Evolutionary conservation across 2,888 invertebrate genomes (phyloP), one percentile per base, ranked within the genome.

Genomic region (Agrypnus murinus): DNA sequence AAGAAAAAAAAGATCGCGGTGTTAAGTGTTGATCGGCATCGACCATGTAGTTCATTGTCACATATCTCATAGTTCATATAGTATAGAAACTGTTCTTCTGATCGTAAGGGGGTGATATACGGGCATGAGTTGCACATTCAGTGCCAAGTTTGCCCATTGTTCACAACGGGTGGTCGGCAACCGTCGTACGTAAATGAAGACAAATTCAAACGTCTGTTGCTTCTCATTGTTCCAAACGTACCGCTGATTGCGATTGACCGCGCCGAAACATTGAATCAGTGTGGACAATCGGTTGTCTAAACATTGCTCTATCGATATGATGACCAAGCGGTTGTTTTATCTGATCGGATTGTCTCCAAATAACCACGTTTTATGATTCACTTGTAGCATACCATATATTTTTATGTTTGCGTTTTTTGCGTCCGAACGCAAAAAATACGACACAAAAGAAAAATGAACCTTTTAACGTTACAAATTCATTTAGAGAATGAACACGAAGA

Each of bases 181-280:
- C 82, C 83, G 81, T 81, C 75, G 81, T 79, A 79, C 78, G 81
- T 80, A 85, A 85, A 85, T 86, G 85, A 86, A 85, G 85, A 85
- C 85, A 85, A 86, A 85, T 85, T 85, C 82, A 79, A 77, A 78
- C 75, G 78, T 79, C 78, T 77, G 77, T 77, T 75, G 77, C 76
- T 77, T 74, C 77, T 69, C 78, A 78, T 78, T 80, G 79, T 79
- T 76, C 75, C 69, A 68, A 74, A 68, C 72, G 73, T 76, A 78
- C 76, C 81, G 81, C 81, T 83, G 83, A 84, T 84, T 84, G 79
- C 81, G 78, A 79, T 77, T 81, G 82, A 83, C 78, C 78, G 78
- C 71, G 71, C 72, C 74, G 76, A 74, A 78, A 75, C 73, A 76
- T 71, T 70, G 73, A 75, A 76, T 77, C 75, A 75, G 75, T 75